phyloP scores from a whole-genome alignment of 2,797 vertebrate genomes.

The Halcyon leucocephala region DNA sequence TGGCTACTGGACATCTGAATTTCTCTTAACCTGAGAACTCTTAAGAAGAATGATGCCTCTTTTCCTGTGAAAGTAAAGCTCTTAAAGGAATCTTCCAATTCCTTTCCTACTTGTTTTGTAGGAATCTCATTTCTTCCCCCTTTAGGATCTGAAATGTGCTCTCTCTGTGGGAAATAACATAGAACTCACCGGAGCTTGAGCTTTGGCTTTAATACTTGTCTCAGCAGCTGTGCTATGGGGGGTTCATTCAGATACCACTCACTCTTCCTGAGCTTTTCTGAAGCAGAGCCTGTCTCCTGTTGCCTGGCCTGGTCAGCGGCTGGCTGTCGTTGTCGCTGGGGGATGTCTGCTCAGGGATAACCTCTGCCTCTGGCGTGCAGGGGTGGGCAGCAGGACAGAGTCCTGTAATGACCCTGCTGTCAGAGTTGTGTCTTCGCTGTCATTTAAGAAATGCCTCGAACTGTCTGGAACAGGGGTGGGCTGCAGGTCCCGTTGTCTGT shows the following conservation, averaged over 20 bases:
- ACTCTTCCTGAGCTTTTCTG: background rate
- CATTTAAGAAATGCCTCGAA: background rate
- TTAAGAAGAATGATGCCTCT: background rate
- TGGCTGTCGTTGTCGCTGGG: background rate
- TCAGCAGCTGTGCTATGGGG: background rate
- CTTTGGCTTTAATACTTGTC: background rate
- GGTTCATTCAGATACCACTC: background rate
- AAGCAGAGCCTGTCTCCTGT: background rate
- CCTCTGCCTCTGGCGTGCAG: no score
- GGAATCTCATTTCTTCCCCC: background rate
- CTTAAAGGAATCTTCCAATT: background rate
- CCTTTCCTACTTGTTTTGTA: background rate
- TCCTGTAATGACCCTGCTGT: background rate
- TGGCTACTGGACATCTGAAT: background rate
- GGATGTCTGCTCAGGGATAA: background rate
- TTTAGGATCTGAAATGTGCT: background rate
- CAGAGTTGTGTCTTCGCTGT: background rate
- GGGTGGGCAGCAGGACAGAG: background rate
- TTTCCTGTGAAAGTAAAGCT: background rate
- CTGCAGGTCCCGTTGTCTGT: background rate
- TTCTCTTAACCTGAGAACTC: background rate
- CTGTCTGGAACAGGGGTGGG: background rate
- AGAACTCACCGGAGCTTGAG: background rate
- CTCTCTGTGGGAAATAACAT: background rate
- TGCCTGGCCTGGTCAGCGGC: background rate